Percentiles rank a stretch among this genome's conserved stretches.
These are phyloP conservation scores for Synergus gifuensis DNA, from an alignment of 2,888 invertebrate species.

Conservation along the genomic window DNA sequence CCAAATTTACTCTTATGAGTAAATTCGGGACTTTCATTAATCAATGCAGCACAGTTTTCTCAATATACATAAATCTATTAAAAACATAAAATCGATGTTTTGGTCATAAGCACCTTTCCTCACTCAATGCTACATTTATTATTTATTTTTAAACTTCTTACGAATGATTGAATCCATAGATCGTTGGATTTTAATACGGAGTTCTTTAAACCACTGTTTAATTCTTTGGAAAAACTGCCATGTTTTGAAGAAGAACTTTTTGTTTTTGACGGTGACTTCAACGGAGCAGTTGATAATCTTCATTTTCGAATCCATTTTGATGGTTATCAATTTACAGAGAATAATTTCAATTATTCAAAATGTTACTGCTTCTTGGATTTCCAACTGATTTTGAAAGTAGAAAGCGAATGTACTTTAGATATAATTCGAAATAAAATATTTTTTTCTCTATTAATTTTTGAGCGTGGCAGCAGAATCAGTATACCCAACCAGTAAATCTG, in stretches of 20 bases:
- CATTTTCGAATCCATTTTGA: background rate
- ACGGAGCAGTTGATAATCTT: constrained; percentile 62
- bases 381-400: background rate
- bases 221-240: constrained; percentile 65
- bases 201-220: constrained; percentile 67
- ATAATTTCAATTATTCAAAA: background rate
- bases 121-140: too few relatives aligned
- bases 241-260: constrained; percentile 62
- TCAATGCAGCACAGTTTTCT: too few relatives aligned
- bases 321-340: background rate
- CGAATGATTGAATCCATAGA: constrained; percentile 58
- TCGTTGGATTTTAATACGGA: constrained; percentile 64
- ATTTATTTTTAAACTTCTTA: constrained; percentile 54
- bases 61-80: too few relatives aligned
- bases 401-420: constrained; percentile 25
- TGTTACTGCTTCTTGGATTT: background rate
- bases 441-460: background rate
- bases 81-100: too few relatives aligned
- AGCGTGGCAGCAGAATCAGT: background rate
- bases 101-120: too few relatives aligned
- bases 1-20: too few relatives aligned
- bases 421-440: constrained; percentile 1
- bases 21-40: too few relatives aligned
- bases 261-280: constrained; percentile 50
- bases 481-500: constrained; percentile 5